These are phyloP conservation scores for Phyllotreta cruciferae DNA, from an alignment of 2,888 invertebrate genomes.

Conservation along the genomic window DNA sequence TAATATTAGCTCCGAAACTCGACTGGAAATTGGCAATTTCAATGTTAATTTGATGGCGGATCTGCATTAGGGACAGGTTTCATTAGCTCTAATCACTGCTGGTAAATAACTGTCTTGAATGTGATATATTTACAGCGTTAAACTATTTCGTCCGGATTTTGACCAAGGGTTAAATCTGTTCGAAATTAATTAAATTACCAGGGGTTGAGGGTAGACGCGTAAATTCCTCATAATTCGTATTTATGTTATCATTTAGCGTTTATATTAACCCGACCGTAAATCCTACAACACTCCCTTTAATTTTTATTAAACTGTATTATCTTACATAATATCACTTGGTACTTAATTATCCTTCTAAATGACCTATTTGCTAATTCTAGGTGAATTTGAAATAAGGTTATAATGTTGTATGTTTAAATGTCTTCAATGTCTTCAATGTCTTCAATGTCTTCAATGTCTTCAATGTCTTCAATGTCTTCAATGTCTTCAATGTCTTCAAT, in stretches of 20 bases:
- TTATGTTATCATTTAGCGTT: constrained; percentile 16
- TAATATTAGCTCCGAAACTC: not conserved
- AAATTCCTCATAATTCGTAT: constrained; percentile 20
- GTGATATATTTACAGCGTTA: constrained; percentile 12
- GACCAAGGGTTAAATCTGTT: constrained; percentile 21
- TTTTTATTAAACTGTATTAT: too few relatives aligned
- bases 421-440: too few relatives aligned
- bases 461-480: too few relatives aligned
- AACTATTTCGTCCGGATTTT: constrained; percentile 21
- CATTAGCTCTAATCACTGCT: constrained; percentile 1
- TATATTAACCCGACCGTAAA: constrained; percentile 9
- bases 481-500: too few relatives aligned
- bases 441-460: too few relatives aligned
- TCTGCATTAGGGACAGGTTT: constrained; percentile 1
- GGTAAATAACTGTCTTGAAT: constrained; percentile 7
- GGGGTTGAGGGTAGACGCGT: constrained; percentile 6
- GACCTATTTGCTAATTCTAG: too few relatives aligned
- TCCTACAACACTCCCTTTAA: not conserved
- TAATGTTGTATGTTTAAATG: too few relatives aligned
- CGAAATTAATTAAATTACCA: constrained; percentile 21
- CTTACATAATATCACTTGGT: too few relatives aligned
- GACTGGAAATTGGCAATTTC: not conserved
- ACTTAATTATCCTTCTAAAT: too few relatives aligned
- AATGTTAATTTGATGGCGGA: too few relatives aligned
- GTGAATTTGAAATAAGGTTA: too few relatives aligned